Evolutionary conservation across 1,140 invertebrate genomes (phyloP).

Genomic region (Atta colombica): DNA sequence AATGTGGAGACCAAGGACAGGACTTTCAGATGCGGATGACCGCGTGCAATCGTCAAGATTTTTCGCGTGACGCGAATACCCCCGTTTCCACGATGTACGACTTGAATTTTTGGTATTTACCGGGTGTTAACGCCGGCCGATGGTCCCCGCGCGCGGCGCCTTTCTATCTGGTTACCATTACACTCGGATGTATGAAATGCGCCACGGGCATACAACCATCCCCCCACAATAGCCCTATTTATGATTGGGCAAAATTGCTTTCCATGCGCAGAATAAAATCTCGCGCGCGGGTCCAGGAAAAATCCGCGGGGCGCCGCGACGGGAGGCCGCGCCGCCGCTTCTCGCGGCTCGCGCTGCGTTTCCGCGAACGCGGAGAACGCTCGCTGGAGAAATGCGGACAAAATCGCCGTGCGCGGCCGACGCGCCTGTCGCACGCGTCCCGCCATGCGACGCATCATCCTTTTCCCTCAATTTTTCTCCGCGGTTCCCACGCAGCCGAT

Average conservation of each 20-base stretch:
- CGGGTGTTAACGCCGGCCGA: conserved; percentile 83
- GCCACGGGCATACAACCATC: conserved; percentile 85
- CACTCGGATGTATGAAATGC: conserved; percentile 86
- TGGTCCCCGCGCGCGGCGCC: conserved; percentile 84
- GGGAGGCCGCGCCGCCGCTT: conserved; percentile 52
- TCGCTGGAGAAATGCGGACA: too few species aligned
- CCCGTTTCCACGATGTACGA: conserved; percentile 35
- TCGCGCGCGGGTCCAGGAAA: conserved; percentile 84
- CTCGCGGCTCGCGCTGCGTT: conserved; percentile 9
- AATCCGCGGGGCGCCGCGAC: conserved; percentile 78
- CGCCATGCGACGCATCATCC: background rate
- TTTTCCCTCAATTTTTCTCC: conserved; percentile 64
- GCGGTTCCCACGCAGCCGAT: conserved; percentile 55
- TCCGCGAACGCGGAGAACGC: background rate
- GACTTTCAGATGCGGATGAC: background rate
- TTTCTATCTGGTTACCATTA: conserved; percentile 87
- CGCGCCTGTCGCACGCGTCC: background rate
- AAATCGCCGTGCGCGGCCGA: background rate
- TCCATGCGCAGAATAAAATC: conserved; percentile 87
- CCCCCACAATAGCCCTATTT: conserved; percentile 87
- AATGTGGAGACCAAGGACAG: background rate
- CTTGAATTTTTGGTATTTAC: conserved; percentile 79
- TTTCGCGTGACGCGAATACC: conserved; percentile 18
- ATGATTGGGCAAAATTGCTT: conserved; percentile 88
- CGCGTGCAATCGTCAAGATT: conserved; percentile 2